Evolutionary conservation across 2,888 invertebrate species (phyloP), one percentile per base, ranked within the genome.

Genomic region (Synergus laeviventris): DNA sequence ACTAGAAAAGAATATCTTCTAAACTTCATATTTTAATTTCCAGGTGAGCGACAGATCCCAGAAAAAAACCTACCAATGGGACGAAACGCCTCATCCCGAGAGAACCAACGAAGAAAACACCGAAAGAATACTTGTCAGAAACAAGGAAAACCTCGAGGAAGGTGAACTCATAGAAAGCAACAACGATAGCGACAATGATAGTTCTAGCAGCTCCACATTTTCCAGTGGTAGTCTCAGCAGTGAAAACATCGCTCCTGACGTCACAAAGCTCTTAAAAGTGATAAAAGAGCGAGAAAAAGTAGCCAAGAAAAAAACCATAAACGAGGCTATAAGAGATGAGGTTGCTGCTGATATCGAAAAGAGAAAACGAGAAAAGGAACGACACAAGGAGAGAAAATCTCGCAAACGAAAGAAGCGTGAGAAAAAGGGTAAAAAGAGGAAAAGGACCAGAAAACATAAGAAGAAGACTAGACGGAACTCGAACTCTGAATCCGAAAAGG

Each of bases 241-340:
- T 5, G 60, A 77, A 12, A 79, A 82, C 7, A 77, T 81, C 1
- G 54, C 84, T 0, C 74, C 83, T 7, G 84, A 87, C 18, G 89
- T 90, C 0, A 86, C 87, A 0, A 87, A 90, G 61, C 77, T 90
- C 21, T 77, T 89, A 8, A 90, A 89, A 36, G 87, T 86, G 1
- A 91, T 89, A 21, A 91, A 90, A 70, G 87, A 88, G 24, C 83
- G 87, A 0, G 88, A 89, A 36, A 91, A 89, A 70, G 87, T 89
- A 0, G 88, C 86, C 0, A 90, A 89, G 64, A 87, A 87, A 38
- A 88, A 83, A 73, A 87, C 84, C 0, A 73, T 87, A n/a, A 89
- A 87, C 38, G 88, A 88, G 73, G 88, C 88, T 1, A 88, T 89
- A 39, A 84, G 89, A 16, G 90, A 90, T 45, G 89, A 91, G 74